Percentiles rank a stretch among this genome's conserved stretches.
Conservation (phyloP, 2,888 invertebrate genomes). For the Incurvaria masculella region DNA sequence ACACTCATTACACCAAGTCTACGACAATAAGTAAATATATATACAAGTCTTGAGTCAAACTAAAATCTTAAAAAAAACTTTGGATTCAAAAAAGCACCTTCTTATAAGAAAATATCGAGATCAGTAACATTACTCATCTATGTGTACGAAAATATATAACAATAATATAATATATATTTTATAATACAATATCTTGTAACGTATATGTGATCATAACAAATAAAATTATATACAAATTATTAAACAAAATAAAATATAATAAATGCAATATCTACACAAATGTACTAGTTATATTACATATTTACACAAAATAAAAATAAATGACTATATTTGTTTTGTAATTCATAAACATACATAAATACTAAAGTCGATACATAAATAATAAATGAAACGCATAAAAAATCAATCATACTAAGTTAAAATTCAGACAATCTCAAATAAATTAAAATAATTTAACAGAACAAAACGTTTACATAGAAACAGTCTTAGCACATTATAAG, state of each 20-base stretch:
- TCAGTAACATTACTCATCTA: constrained; percentile 18
- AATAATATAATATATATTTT: constrained; percentile 19
- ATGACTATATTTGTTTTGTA: constrained; percentile 1
- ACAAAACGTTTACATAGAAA: too few species aligned
- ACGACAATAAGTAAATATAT: background rate
- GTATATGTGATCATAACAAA: constrained; percentile 2
- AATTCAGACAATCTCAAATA: background rate
- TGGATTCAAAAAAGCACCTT: background rate
- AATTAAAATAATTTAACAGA: background rate
- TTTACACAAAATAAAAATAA: constrained; percentile 1
- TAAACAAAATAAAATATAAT: constrained; percentile 22
- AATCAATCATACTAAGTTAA: background rate
- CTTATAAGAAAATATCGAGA: constrained; percentile 6
- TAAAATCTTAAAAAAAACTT: background rate
- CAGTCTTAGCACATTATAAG: background rate
- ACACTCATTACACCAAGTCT: too few species aligned
- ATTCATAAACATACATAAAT: background rate
- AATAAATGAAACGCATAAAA: background rate
- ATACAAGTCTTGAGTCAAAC: background rate
- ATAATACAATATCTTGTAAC: constrained; percentile 14
- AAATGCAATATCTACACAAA: constrained; percentile 19
- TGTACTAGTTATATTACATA: constrained; percentile 3
- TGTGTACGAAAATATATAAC: constrained; percentile 6
- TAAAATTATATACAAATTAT: constrained; percentile 7
- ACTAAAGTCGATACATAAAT: constrained; percentile 6